Base-by-base conservation (phyloP, 1,140 invertebrate genomes). In the Pissodes strobi region DNA sequence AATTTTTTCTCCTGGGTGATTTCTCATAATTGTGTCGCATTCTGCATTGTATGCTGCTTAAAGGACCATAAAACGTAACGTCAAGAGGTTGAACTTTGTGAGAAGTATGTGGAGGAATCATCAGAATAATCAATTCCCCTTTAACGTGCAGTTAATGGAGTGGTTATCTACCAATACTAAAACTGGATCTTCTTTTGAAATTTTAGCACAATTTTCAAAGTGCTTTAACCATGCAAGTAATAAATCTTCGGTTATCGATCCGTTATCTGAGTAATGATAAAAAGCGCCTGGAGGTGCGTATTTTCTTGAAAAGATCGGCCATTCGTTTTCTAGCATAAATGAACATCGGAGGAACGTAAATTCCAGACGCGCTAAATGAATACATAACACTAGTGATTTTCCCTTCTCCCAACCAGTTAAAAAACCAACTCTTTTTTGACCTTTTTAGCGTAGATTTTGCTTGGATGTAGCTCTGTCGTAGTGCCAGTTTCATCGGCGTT, bases 71-170 rank as follows among this genome's bases (percentile, higher is more conserved):
- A 39, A 78, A 68, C 25, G 58, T 49, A 6, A 67, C 41, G 37
- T 70, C 68, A 19, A 66, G 43, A 61, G 75, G 76, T 46, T 77
- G 75, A 1, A 73, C 59, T 6, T 63, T 38, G 43, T 78, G 72
- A 0, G 64, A 73, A 19, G 60, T 60, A 49, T 79, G 78, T 9
- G 77, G 72, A 9, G 77, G 76, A 15, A 78, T 68, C 6, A 76
- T 72, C 27, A 79, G 64, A 62, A 79, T 62, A 43, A 67, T 58
- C 25, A 75, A 67, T 34, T 64, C 38, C 43, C 69, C 58, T 37
- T 64, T n/a, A 76, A 57, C 22, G 70, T 69, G 38, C 67, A 70
- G 60, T 78, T 74, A 56, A 63, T 74, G n/a, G 41, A 45, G 56
- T 76, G 72, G 52, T 75, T 76, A 57, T 75, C 69, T 8, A 72